A percentile compares a stretch with the other conserved stretches of the same genome.
Conservation (phyloP, 2,888 invertebrate species). For the Ochlodes sylvanus region DNA sequence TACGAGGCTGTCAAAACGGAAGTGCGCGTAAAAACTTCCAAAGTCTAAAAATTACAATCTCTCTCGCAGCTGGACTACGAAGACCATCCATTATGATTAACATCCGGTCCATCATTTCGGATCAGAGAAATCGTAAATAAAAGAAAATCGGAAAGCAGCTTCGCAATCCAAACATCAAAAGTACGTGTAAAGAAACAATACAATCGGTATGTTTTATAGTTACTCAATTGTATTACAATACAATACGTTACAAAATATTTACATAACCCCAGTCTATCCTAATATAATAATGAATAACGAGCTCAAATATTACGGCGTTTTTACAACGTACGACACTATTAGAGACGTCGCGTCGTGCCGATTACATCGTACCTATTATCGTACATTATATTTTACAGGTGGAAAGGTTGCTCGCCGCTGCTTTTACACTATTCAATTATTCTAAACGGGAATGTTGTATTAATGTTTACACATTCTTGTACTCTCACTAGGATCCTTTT, state of each 20-base stretch:
- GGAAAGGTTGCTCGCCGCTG: too few species aligned
- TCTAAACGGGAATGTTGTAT: too few species aligned
- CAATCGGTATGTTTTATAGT: too few species aligned
- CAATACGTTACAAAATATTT: constrained; percentile 2
- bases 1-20: too few species aligned
- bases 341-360: too few species aligned
- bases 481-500: too few species aligned
- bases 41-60: too few species aligned
- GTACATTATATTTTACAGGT: too few species aligned
- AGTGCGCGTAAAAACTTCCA: too few species aligned
- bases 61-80: too few species aligned
- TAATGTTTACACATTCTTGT: too few species aligned
- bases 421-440: too few species aligned
- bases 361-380: background rate
- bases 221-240: background rate
- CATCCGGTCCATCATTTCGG: background rate
- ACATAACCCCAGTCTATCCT: background rate
- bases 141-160: background rate
- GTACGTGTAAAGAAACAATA: background rate
- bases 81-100: background rate
- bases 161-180: background rate
- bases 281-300: constrained; percentile 5
- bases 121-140: constrained; percentile 3
- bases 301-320: background rate
- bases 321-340: background rate